A percentile compares a stretch with the other conserved stretches of the same genome.
Evolutionary conservation across 2,113 vertebrate genomes (phyloP).

Genomic region (Steatornis caripensis): DNA sequence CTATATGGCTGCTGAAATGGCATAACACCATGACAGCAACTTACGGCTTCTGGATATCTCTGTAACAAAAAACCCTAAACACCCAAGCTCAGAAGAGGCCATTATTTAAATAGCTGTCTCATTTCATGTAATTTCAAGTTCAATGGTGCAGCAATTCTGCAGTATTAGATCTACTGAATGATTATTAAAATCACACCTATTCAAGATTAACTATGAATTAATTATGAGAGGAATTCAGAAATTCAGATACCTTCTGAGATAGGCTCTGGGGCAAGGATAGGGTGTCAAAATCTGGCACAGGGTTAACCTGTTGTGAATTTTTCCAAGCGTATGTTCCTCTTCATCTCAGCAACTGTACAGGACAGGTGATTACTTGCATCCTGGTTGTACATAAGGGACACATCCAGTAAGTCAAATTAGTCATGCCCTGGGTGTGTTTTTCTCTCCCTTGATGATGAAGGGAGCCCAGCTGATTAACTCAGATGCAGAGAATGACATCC

Average conservation of each 20-base stretch:
- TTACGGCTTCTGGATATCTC: background rate
- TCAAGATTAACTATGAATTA: constrained; percentile 66
- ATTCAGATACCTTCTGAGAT: constrained; percentile 4
- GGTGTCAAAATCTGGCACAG: background rate
- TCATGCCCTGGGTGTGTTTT: background rate
- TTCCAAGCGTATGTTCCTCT: background rate
- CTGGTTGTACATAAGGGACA: background rate
- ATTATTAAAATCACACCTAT: constrained; percentile 67
- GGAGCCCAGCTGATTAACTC: background rate
- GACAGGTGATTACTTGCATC: background rate
- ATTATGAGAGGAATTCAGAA: constrained; percentile 53
- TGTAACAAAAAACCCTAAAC: constrained; percentile 10
- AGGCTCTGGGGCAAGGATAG: background rate
- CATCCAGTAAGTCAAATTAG: background rate
- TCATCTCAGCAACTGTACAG: background rate
- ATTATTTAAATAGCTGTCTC: constrained; percentile 65
- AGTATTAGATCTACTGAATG: constrained; percentile 55
- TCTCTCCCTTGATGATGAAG: background rate
- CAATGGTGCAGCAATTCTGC: constrained; percentile 55
- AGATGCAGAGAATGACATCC: background rate
- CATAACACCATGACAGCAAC: background rate
- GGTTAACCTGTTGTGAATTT: background rate
- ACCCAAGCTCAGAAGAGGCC: constrained; percentile 19
- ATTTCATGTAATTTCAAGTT: constrained; percentile 56
- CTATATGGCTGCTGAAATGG: background rate